Evolutionary conservation across 2,888 invertebrate species (phyloP), one percentile per base, ranked within the genome.

Genomic region (Ochropleura leucogaster): DNA sequence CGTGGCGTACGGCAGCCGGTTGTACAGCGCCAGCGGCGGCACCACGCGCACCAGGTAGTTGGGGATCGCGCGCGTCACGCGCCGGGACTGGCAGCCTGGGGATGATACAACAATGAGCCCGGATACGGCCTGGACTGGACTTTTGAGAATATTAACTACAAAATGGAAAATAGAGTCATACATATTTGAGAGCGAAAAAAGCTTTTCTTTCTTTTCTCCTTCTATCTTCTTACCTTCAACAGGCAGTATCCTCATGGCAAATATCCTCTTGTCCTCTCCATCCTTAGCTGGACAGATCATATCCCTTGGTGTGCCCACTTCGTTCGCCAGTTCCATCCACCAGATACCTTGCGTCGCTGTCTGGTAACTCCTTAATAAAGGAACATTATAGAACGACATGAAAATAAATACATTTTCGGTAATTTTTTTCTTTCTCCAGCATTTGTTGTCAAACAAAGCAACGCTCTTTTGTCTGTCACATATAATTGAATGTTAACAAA

Each of bases 271-370:
- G 75, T 97, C 97, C 0, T 96, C 96, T 12, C 97, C 97, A 14
- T 95, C 96, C 89, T 97, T 97, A 8, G 98, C 97, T 8, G 97
- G 96, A 89, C 98, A 98, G 76, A 97, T 96, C 84, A 98, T 95
- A 88, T 98, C 97, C 75, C 97, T 97, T 0, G 97, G 97, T 0
- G 96, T 96, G 64, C 97, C 98, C 77, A 97, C 94, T 85, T 97
- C 97, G 6, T 97, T 97, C 0, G 97, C 97, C 77, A 98, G 92
- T 84, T 98, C 98, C 94, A 97, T 97, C 98, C 98, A 98, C 97
- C 98, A 98, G 62, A 98, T 97, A 2, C 98, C 98, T 75, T 97
- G 97, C 0, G 97, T 97, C 47, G 98, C 97, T 16, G 97, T 97
- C 87, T 98, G 97, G 90, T 98, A 98, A 76, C 97, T 97, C 86